Percentiles rank a stretch among this genome's conserved stretches.
These are phyloP conservation scores for Actinemys pallida DNA, from an alignment of 2,113 vertebrate genomes.

Conservation along the genomic window DNA sequence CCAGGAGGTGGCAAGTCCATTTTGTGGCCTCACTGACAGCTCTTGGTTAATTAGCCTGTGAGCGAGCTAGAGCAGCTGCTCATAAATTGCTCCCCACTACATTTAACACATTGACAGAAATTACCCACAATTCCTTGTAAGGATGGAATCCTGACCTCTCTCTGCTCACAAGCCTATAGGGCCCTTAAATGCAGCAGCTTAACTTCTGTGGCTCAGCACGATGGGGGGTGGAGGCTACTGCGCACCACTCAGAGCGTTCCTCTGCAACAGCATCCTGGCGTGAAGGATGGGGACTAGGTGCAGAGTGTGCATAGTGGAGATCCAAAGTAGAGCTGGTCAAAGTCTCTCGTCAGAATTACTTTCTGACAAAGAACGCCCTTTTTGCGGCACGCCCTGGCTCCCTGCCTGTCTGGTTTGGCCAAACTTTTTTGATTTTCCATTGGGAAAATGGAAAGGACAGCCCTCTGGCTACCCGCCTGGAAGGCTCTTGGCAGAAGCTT, in stretches of 20 bases:
- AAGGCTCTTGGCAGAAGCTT: neutral
- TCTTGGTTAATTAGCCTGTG: neutral
- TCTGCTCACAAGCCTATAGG: neutral
- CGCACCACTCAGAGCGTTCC: fast-evolving
- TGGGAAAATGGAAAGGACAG: neutral
- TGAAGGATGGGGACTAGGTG: neutral
- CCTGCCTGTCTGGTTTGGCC: neutral
- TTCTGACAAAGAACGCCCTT: neutral
- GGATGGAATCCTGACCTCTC: neutral
- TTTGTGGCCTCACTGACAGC: neutral
- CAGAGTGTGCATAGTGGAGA: neutral
- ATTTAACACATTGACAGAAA: neutral
- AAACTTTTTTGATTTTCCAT: neutral
- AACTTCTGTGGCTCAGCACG: fast-evolving
- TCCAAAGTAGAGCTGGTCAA: neutral
- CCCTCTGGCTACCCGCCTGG: neutral
- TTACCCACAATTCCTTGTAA: neutral
- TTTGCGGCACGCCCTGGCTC: neutral
- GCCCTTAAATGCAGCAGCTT: neutral
- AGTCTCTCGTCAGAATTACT: neutral
- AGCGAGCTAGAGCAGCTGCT: fast-evolving
- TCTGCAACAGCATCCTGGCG: neutral
- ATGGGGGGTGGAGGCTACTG: fast-evolving
- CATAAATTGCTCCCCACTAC: neutral
- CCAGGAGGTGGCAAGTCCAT: neutral